Base-by-base conservation (phyloP, 2,888 invertebrate species). In the Trisateles emortualis region DNA sequence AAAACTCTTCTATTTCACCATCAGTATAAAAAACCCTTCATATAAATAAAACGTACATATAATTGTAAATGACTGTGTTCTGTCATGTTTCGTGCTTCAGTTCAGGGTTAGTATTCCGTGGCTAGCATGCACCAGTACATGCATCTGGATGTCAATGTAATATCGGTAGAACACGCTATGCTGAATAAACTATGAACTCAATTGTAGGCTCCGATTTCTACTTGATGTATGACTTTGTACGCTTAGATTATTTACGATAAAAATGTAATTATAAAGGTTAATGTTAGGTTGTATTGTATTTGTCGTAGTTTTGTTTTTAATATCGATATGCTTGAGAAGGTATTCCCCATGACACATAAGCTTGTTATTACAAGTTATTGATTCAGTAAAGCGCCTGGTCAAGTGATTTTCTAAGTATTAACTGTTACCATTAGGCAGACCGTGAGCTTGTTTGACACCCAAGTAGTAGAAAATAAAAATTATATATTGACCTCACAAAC, bases 101-200 rank as follows among this genome's bases (percentile, higher is more conserved):
- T 70, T 70, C 70, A 70, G 66, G 70, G 70, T 72, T 59, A 66
- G 51, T 63, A 32, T 56, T 62, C 54, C 63, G 51, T 51, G 10
- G 57, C 45, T 41, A 36, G 50, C 55, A 68, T 68, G 69, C 49
- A 44, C 43, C 47, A 39, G 48, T 42, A 54, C 72, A 65, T 70
- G 66, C 63, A 68, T 60, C 52, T 55, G 52, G 54, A 62, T 59
- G 65, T 63, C 69, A 72, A 56, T 58, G 55, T 70, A 68, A 72
- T 72, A 53, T 48, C 50, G 30, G 10, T 30, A 26, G 10, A 52
- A 35, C 70, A 70, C 72, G 70, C 70, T 19, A 70, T 52, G 17
- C 46, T 72, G 54, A 68, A 69, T 69, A 61, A 64, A 68, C 61
- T 68, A 61, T 64, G 64, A 51, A 53, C 46, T 36, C 40, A 44